Conservation (phyloP, 37 sponge, comb jelly and placozoan genomes). For the Eunapius fragilis region DNA sequence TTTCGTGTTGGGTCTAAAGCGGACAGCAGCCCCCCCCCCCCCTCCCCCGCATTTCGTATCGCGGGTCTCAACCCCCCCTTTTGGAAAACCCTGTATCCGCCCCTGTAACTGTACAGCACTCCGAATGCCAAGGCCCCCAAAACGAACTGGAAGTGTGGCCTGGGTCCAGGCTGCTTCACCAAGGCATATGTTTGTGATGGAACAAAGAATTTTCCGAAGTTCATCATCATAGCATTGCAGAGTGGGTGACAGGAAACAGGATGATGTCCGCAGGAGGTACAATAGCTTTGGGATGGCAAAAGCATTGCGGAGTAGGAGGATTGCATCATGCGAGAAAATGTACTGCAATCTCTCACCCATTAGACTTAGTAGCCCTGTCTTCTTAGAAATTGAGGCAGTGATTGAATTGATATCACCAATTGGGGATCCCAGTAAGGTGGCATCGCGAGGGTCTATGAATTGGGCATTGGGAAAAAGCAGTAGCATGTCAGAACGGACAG, state of each 20-base stretch:
- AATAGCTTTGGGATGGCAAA: constrained; percentile 36
- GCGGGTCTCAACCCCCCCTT: too few relatives aligned
- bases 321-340: constrained; percentile 28
- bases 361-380: too few relatives aligned
- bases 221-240: constrained; percentile 3
- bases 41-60: too few relatives aligned
- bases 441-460: too few relatives aligned
- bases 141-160: constrained; percentile 48
- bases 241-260: constrained; percentile 2
- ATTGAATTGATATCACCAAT: too few relatives aligned
- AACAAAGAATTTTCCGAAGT: constrained; percentile 1
- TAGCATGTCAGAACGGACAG: too few relatives aligned
- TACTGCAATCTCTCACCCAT: neutral
- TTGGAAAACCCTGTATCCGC: too few relatives aligned
- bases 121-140: constrained; percentile 32
- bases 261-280: constrained; percentile 23
- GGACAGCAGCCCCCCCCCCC: too few relatives aligned
- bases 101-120: constrained; percentile 31
- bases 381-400: too few relatives aligned
- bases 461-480: too few relatives aligned
- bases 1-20: too few relatives aligned
- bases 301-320: constrained; percentile 10
- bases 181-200: constrained; percentile 15
- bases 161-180: constrained; percentile 22
- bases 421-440: too few relatives aligned